These are phyloP conservation scores for Microcebus murinus DNA, from an alignment of 2,113 vertebrate species.

Conservation along the genomic window DNA sequence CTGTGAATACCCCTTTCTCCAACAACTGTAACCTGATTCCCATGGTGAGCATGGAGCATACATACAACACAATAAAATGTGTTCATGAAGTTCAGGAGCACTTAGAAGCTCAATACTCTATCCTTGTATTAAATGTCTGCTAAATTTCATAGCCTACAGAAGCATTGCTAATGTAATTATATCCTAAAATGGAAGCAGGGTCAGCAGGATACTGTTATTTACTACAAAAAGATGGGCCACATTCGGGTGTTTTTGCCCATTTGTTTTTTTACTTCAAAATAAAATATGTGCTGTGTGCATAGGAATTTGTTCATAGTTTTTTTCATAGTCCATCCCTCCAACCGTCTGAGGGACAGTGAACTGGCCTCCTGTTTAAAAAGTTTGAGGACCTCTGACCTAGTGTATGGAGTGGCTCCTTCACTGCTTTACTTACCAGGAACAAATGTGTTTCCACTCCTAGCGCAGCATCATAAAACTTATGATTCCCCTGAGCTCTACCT, in stretches of 20 bases:
- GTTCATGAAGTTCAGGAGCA: not conserved
- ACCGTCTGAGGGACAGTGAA: too few species aligned
- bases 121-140: not conserved
- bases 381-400: not conserved
- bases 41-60: not conserved
- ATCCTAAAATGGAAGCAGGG: not conserved
- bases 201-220: not conserved
- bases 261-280: too few species aligned
- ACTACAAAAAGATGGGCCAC: not conserved
- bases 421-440: not conserved
- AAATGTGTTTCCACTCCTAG: not conserved
- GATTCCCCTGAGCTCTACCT: not conserved
- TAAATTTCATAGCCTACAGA: not conserved
- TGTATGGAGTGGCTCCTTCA: not conserved
- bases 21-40: not conserved
- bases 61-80: not conserved
- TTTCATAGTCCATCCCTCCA: too few species aligned
- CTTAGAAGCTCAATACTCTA: not conserved
- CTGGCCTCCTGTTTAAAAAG: too few species aligned
- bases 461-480: not conserved
- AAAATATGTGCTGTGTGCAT: too few species aligned
- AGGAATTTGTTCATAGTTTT: too few species aligned
- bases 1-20: not conserved
- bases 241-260: too few species aligned
- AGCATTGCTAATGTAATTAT: accelerated